A percentile compares a stretch with the other conserved stretches of the same genome.
Conservation (phyloP, 1,140 invertebrate species). For the Halictus rubicundus region DNA sequence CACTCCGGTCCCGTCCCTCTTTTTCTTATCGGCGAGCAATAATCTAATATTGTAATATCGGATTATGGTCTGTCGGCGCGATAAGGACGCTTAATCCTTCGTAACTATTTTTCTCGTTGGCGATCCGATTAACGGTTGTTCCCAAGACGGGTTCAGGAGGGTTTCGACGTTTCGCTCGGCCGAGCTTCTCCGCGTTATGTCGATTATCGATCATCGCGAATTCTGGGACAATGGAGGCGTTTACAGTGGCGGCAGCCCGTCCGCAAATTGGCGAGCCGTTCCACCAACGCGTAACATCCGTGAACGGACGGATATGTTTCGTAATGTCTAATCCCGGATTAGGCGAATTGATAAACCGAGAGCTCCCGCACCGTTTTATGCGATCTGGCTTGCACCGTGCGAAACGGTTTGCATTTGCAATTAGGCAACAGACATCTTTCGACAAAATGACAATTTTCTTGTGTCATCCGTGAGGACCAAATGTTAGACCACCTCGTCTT, state of each 20-base stretch:
- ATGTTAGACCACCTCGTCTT: no score
- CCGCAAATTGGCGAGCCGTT: conserved; percentile 15
- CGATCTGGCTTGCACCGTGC: not conserved
- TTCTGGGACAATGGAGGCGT: conserved; percentile 24
- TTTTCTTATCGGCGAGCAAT: not conserved
- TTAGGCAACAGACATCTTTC: no score
- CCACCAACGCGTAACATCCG: conserved; percentile 27
- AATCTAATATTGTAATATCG: conserved; percentile 2
- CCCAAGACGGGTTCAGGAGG: not conserved
- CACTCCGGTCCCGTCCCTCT: not conserved
- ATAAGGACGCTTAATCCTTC: not conserved
- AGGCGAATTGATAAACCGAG: not conserved
- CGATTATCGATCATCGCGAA: conserved; percentile 32
- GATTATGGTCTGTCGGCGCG: not conserved
- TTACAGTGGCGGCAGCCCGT: not conserved
- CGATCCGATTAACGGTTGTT: not conserved
- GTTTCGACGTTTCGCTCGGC: conserved; percentile 10
- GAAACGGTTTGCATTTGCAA: no score
- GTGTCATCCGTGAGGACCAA: no score
- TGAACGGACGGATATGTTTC: not conserved
- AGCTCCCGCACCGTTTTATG: not conserved
- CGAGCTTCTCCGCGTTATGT: conserved; percentile 15
- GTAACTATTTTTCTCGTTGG: conserved; percentile 5
- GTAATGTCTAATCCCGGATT: conserved; percentile 16
- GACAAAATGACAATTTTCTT: no score